phyloP scores from a whole-genome alignment of 1,140 invertebrate species.

The Bombus terrestris region DNA sequence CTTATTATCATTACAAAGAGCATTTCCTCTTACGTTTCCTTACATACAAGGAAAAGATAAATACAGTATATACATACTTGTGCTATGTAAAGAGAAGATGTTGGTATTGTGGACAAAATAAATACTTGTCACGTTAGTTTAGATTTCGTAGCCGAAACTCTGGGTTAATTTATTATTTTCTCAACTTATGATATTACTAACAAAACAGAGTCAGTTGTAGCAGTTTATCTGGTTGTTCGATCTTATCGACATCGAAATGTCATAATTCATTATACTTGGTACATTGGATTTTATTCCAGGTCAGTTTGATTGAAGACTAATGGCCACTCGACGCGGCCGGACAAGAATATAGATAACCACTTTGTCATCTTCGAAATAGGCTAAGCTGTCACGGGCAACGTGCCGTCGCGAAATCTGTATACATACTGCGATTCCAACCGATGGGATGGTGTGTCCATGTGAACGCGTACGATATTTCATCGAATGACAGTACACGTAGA shows the following conservation, averaged over 20 bases:
- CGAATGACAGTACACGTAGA: conserved; percentile 25
- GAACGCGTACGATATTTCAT: conserved; percentile 39
- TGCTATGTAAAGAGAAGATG: not conserved
- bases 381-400: conserved; percentile 33
- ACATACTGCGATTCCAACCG: conserved; percentile 30
- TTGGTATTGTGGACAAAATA: not conserved
- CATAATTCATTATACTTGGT: conserved; percentile 12
- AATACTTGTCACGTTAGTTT: not conserved
- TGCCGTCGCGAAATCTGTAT: conserved; percentile 26
- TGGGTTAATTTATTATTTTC: not conserved
- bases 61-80: too few species aligned
- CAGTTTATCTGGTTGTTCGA: too few species aligned
- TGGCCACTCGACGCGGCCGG: conserved; percentile 19
- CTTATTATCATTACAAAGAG: not conserved
- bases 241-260: not conserved
- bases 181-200: not conserved
- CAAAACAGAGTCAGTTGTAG: not conserved
- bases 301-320: conserved; percentile 36
- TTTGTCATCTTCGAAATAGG: conserved; percentile 52
- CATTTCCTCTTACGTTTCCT: too few species aligned
- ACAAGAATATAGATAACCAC: conserved; percentile 43
- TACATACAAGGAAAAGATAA: too few species aligned
- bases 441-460: not conserved
- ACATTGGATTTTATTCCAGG: conserved; percentile 5
- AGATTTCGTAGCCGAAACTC: not conserved